A percentile compares a stretch with the other conserved stretches of the same genome.
Conservation (phyloP, 2,888 invertebrate species). For the Lochmaea capreae region DNA sequence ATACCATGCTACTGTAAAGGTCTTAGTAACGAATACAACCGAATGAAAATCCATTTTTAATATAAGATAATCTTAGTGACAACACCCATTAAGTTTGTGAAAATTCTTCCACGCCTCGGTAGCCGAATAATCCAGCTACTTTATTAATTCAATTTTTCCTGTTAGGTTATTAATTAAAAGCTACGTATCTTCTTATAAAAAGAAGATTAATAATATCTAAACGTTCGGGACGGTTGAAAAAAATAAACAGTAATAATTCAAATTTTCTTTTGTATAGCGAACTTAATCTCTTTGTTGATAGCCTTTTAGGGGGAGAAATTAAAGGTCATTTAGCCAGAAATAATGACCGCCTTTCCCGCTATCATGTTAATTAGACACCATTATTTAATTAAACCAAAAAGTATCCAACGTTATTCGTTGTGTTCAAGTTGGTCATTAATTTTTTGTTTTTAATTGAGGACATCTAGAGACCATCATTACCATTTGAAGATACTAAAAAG, state of each 20-base stretch:
- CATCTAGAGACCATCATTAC: neutral
- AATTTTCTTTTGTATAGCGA: slow-evolving; percentile 7
- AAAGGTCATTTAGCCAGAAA: slow-evolving; percentile 20
- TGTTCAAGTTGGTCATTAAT: neutral
- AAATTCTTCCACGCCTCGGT: neutral
- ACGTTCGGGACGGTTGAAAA: neutral
- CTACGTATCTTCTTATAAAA: neutral
- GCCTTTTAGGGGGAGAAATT: slow-evolving; percentile 14
- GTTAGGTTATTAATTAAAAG: neutral
- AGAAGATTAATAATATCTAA: neutral
- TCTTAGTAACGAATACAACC: no score
- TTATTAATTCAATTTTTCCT: neutral
- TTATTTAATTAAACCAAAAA: slow-evolving; percentile 11
- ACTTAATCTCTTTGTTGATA: slow-evolving; percentile 11
- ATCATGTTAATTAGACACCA: slow-evolving; percentile 18
- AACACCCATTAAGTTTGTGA: neutral
- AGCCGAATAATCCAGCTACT: neutral
- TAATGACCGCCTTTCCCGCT: slow-evolving; percentile 13
- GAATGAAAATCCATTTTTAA: no score
- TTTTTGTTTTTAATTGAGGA: neutral
- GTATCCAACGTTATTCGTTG: neutral
- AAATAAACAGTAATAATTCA: slow-evolving; percentile 6
- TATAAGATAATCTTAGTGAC: no score
- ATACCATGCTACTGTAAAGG: no score
- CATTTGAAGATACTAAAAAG: neutral